A percentile compares a stretch with the other conserved stretches of the same genome.
Conservation (phyloP, 2,797 vertebrate species). For the Melanotaenia parkinsoni region DNA sequence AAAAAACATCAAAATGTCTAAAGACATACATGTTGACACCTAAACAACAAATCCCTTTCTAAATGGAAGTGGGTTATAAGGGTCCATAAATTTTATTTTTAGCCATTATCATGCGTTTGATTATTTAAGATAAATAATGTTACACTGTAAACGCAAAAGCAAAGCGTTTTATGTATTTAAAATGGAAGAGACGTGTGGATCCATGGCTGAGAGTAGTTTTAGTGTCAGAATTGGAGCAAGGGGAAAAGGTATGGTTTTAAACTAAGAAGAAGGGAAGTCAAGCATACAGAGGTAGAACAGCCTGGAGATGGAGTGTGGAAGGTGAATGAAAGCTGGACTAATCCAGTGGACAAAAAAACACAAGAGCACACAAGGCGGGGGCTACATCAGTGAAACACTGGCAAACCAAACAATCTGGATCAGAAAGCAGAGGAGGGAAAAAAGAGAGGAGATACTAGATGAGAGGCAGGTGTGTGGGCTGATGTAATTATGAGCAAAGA, state of each 20-base stretch:
- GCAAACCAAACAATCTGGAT: too few species aligned
- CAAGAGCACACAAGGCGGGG: too few species aligned
- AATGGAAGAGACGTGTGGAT: not conserved
- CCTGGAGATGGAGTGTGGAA: not conserved
- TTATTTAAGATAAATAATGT: not conserved
- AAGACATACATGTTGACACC: too few species aligned
- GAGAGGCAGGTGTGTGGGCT: too few species aligned
- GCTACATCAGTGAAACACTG: too few species aligned
- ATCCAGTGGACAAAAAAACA: too few species aligned
- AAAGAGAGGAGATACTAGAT: too few species aligned
- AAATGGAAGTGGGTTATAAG: not conserved
- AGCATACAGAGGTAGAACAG: not conserved
- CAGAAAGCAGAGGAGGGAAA: too few species aligned
- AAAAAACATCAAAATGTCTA: too few species aligned
- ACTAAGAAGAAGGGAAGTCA: not conserved
- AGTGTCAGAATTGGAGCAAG: not conserved
- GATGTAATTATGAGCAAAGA: too few species aligned
- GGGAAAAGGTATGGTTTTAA: not conserved
- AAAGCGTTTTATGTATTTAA: not conserved
- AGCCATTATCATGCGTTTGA: not conserved
- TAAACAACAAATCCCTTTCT: too few species aligned
- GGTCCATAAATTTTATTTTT: not conserved
- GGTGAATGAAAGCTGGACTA: not conserved
- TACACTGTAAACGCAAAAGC: not conserved
- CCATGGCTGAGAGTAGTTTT: not conserved